These are phyloP conservation scores for Dallia pectoralis DNA, from an alignment of 2,797 vertebrate species.

Conservation along the genomic window DNA sequence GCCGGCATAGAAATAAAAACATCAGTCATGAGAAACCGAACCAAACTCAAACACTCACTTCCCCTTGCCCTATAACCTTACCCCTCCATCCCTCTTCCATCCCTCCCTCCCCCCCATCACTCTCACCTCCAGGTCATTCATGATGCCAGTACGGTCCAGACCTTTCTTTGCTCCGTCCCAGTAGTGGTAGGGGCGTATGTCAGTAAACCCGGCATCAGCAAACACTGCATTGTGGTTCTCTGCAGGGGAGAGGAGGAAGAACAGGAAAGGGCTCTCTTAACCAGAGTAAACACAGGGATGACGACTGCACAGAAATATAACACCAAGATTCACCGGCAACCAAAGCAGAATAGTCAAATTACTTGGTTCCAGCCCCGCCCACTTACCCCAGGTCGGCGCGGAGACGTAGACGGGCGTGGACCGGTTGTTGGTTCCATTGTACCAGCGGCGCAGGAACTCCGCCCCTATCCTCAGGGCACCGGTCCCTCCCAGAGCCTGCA, in stretches of 20 bases:
- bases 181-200: conserved; percentile 90
- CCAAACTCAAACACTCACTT: neutral
- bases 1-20: neutral
- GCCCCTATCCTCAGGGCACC: conserved; percentile 90
- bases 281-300: neutral
- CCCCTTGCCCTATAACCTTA: no score
- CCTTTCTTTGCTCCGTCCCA: conserved; percentile 90
- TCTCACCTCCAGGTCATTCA: conserved; percentile 88
- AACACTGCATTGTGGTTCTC: conserved; percentile 96
- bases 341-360: neutral
- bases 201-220: conserved; percentile 88
- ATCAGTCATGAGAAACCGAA: neutral
- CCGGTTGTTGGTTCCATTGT: conserved; percentile 90
- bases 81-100: neutral
- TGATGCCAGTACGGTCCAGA: conserved; percentile 83
- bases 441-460: conserved; percentile 89
- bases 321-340: neutral
- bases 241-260: conserved; percentile 45
- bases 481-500: conserved; percentile 89
- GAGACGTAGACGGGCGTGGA: conserved; percentile 92
- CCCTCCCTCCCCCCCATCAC: neutral
- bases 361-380: neutral
- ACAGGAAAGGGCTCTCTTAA: no score
- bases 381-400: conserved; percentile 91
- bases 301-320: neutral